These are phyloP conservation scores for Pelecanus crispus DNA, from an alignment of 2,113 vertebrate species.

Conservation along the genomic window DNA sequence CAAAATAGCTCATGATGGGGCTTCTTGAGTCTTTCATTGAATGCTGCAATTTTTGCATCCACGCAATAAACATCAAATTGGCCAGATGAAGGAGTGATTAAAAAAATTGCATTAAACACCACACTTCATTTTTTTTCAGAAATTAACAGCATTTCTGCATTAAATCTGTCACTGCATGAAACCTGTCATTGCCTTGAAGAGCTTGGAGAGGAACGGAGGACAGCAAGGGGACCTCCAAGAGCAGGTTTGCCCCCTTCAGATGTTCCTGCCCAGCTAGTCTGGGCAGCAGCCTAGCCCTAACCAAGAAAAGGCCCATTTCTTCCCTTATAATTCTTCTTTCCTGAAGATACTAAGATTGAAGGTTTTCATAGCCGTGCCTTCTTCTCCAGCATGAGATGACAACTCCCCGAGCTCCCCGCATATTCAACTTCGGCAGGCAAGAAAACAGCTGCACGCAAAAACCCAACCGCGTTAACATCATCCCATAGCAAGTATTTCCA, in stretches of 20 bases:
- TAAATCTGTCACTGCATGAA: not conserved
- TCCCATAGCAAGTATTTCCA: not conserved
- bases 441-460: not conserved
- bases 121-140: not conserved
- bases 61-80: not conserved
- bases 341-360: not conserved
- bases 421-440: not conserved
- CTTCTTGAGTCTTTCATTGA: not conserved
- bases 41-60: not conserved
- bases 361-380: not conserved
- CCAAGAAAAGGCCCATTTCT: not conserved
- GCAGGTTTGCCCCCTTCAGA: not conserved
- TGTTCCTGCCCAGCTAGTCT: not conserved
- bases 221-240: not conserved
- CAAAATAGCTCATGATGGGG: not conserved
- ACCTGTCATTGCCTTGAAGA: not conserved
- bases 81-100: not conserved
- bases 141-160: not conserved
- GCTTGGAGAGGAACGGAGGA: not conserved
- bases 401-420: not conserved
- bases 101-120: not conserved
- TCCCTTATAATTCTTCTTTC: not conserved
- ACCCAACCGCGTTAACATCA: accelerated
- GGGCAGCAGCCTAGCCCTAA: not conserved
- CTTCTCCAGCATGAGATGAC: not conserved